phyloP scores from a whole-genome alignment of 1,140 invertebrate species.

The Calliopsis andreniformis region DNA sequence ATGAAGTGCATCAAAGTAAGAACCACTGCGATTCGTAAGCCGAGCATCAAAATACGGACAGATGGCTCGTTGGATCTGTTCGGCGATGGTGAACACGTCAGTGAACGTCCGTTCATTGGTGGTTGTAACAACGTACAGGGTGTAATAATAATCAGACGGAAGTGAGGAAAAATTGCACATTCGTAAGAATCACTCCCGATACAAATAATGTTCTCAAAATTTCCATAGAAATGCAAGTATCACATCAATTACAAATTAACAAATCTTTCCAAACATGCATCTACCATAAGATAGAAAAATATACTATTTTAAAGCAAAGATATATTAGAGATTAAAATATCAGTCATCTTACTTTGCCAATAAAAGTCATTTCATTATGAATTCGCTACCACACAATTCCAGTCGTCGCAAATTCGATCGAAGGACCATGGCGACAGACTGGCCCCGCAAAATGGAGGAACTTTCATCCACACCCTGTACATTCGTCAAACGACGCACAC shows the following conservation, averaged over 20 bases:
- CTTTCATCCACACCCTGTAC: slow-evolving; percentile 9
- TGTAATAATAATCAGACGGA: slow-evolving; percentile 28
- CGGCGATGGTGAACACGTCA: slow-evolving; percentile 43
- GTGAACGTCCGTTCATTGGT: slow-evolving; percentile 36
- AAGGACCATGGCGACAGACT: slow-evolving; percentile 13
- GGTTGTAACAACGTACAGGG: slow-evolving; percentile 41
- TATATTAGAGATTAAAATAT: no score
- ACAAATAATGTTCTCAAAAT: no score
- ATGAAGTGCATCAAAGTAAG: slow-evolving; percentile 74
- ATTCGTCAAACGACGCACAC: slow-evolving; percentile 15
- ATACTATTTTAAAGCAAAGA: no score
- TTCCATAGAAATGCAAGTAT: no score
- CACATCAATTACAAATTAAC: no score
- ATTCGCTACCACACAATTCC: no score
- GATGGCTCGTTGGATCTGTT: slow-evolving; percentile 63
- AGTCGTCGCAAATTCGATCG: neutral
- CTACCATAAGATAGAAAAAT: no score
- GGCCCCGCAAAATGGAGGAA: slow-evolving; percentile 21
- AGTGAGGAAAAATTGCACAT: slow-evolving; percentile 10
- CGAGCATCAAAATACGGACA: slow-evolving; percentile 64
- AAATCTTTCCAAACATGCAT: no score
- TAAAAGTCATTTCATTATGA: no score
- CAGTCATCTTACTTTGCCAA: no score
- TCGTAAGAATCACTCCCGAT: no score
- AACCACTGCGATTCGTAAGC: slow-evolving; percentile 71